Evolutionary conservation across 2,797 vertebrate species (phyloP).

Genomic region (Staurois parvus): DNA sequence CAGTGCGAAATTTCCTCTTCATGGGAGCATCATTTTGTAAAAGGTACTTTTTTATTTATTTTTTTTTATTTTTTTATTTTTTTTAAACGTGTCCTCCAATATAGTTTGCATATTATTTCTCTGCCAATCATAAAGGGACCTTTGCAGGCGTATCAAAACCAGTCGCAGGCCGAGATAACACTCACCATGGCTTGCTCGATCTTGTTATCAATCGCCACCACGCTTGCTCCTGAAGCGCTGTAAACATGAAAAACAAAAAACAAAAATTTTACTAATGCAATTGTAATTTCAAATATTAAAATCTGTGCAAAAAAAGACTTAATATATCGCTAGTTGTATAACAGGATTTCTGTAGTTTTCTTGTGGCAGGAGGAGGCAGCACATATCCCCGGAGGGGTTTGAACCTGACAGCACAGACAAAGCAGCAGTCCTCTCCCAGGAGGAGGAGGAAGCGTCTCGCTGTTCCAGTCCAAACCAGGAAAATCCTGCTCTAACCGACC

Average conservation of each 20-base stretch:
- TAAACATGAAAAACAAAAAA: conserved; percentile 16
- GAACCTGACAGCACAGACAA: conserved; percentile 48
- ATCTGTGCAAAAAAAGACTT: too few species aligned
- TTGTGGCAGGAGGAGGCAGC: background rate
- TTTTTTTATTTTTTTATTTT: too few species aligned
- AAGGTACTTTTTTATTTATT: too few species aligned
- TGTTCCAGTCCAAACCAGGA: conserved; percentile 52
- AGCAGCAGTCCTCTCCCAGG: conserved; percentile 49
- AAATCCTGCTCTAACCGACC: conserved; percentile 64
- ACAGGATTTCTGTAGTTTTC: background rate
- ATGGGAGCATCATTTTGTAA: too few species aligned
- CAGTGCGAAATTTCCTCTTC: too few species aligned
- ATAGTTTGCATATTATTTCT: too few species aligned
- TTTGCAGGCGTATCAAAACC: background rate
- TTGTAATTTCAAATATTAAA: too few species aligned
- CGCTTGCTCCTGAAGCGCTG: conserved; percentile 79
- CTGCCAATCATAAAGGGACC: background rate
- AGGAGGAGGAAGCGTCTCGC: conserved; percentile 33
- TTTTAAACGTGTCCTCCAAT: too few species aligned
- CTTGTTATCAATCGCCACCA: conserved; percentile 88
- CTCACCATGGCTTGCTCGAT: conserved; percentile 91
- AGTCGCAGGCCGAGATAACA: background rate
- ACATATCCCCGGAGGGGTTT: background rate
- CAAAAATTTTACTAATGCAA: too few species aligned
- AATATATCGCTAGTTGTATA: background rate